Base-by-base conservation (phyloP, 1,140 invertebrate genomes). In the Yoshiicerus persimilis region DNA sequence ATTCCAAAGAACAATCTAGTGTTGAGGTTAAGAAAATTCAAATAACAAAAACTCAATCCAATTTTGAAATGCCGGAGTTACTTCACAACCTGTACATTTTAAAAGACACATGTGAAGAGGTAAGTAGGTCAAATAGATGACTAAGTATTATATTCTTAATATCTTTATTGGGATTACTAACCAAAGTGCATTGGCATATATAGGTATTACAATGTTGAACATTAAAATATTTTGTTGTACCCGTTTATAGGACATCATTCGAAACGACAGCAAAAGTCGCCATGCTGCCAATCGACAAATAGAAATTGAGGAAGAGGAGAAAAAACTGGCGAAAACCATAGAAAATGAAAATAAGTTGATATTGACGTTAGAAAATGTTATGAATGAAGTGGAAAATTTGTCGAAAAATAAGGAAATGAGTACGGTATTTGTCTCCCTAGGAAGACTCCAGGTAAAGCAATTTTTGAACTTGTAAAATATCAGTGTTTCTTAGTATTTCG, bases 51-150 rank as follows among this genome's bases (percentile, higher is more conserved):
- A 91, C 87, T 70, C 64, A 70, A 56, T 91, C 91, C 6, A 90
- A 92, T 80, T 95, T 95, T 92, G 93, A 94, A 86, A 92, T 99
- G 87, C 98, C 98, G 0, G 98, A 99, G 93, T 94, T 99, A 1
- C 94, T 95, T 30, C 97, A 99, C 92, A 99, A 99, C 93, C 93
- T 99, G 20, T 96, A 98, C 92, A 92, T 99, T 20, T 93, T 99
- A 62, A 96, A 99, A 4, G 96, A 98, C 87, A 96, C 97, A 93
- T 97, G 97, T 88, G 98, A 99, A 93, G 96, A 99, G 93, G 95
- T 95, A 91, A 87, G 36, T 47, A 16, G n/a, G 39, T 86, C n/a
- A n/a, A n/a, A n/a, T n/a, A n/a, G n/a, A n/a, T n/a, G n/a, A n/a
- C n/a, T n/a, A n/a, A n/a, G n/a, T n/a, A n/a, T n/a, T n/a, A n/a